Base-by-base conservation (phyloP, 2,888 invertebrate species). In the Limnephilus rhombicus region DNA sequence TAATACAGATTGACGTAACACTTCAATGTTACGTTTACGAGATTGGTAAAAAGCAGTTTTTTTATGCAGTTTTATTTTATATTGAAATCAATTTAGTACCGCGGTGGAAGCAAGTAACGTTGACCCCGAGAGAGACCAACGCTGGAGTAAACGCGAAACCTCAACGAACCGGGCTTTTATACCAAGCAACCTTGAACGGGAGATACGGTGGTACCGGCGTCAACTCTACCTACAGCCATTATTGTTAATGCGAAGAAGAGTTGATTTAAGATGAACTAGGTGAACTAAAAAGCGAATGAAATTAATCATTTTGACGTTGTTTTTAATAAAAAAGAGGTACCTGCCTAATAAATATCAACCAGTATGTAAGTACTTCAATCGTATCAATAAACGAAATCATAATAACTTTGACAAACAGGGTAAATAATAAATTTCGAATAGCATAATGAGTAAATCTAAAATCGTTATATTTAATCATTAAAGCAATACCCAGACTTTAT, bases 131-230 rank as follows among this genome's bases (percentile, higher is more conserved):
- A 24, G 87, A 53, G 37, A 45, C 53, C 87, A 34, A 53, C 87
- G 87, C 29, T 49, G 53, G 53, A 87, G 87, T 87, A 87, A 87
- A 53, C 87, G 87, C 87, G 68, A 87, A 87, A 87, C 87, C 87
- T 31, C 49, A n/a, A 31, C 87, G 18, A 5, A 15, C 31, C 49
- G 34, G 49, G 87, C 87, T 87, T 87, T 87, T 87, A 87, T 53
- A 87, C 68, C 9, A 18, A 9, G 24, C 68, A 68, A 53, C 87
- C 87, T 87, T 87, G 87, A 87, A 49, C 53, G 49, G 53, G n/a
- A 87, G 68, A 68, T 68, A 68, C 68, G 68, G 4, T 11, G 9
- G 68, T 68, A 68, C 53, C 18, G 4, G 53, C 45, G 45, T 45
- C 12, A 45, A 45, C 45, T 45, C 53, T 53, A 53, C 68, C 24